Conservation (phyloP, 2,113 vertebrate species). For the Ammodytes dubius region DNA sequence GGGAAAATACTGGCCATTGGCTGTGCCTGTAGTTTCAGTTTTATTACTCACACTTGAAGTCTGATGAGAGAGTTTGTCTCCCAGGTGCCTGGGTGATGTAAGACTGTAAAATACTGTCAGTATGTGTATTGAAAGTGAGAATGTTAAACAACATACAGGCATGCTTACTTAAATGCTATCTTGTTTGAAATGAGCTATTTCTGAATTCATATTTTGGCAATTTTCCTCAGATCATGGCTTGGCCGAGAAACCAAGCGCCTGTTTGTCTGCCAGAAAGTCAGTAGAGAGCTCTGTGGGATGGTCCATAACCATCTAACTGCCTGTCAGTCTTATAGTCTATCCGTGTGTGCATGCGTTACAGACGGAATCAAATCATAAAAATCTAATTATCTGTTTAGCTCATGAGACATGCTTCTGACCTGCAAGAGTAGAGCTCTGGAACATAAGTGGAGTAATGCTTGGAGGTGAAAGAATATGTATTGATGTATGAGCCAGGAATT, state of each 20-base stretch:
- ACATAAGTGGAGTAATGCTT: not conserved
- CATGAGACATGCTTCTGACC: not conserved
- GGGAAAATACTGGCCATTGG: conserved; percentile 23
- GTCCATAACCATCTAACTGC: conserved; percentile 45
- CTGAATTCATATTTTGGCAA: conserved; percentile 15
- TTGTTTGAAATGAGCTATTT: conserved; percentile 31
- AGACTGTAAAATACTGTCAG: conserved; percentile 39
- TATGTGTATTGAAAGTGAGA: conserved; percentile 21
- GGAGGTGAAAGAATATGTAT: not conserved
- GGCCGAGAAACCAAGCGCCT: not conserved
- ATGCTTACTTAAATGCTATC: conserved; percentile 18
- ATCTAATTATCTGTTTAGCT: conserved; percentile 4
- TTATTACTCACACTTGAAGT: conserved; percentile 55
- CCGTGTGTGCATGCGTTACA: conserved; percentile 11
- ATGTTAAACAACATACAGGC: conserved; percentile 19
- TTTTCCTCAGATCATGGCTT: conserved; percentile 25
- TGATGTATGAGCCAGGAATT: not conserved
- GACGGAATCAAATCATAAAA: not conserved
- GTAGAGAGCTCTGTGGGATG: conserved; percentile 35
- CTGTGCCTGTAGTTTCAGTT: conserved; percentile 32
- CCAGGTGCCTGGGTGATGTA: conserved; percentile 46
- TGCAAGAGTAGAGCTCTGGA: not conserved
- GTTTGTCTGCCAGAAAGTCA: conserved; percentile 47
- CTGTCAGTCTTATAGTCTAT: conserved; percentile 20
- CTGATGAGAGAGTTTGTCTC: conserved; percentile 53